A percentile compares a stretch with the other conserved stretches of the same genome.
Evolutionary conservation across 2,797 vertebrate genomes (phyloP).

Genomic region (Lepus townsendii): DNA sequence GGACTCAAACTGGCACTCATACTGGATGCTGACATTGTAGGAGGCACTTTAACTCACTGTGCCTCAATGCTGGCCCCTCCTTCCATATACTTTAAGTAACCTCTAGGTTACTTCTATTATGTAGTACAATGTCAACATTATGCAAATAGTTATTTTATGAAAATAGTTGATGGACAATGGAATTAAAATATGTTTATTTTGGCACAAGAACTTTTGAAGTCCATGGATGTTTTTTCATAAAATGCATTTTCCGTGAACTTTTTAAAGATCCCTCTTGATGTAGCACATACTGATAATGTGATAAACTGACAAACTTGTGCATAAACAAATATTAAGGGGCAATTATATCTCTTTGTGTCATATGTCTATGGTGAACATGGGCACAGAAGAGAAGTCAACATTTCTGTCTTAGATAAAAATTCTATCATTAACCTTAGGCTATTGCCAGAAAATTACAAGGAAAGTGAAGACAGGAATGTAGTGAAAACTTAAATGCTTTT

Average conservation of each 20-base stretch:
- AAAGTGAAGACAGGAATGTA: slow-evolving; percentile 5
- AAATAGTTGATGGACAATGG: too few relatives aligned
- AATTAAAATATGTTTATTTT: too few relatives aligned
- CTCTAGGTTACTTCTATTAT: too few relatives aligned
- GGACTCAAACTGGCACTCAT: too few relatives aligned
- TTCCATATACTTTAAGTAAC: too few relatives aligned
- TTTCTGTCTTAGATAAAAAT: slow-evolving; percentile 22
- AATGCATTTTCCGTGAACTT: neutral
- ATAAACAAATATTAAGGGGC: neutral
- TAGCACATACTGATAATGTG: neutral
- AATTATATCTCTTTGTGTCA: neutral
- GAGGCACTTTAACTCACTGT: too few relatives aligned
- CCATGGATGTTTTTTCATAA: too few relatives aligned
- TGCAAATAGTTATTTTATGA: too few relatives aligned
- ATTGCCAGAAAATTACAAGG: neutral
- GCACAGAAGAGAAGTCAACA: neutral
- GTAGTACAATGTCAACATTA: too few relatives aligned
- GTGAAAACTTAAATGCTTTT: neutral
- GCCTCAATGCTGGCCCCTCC: neutral
- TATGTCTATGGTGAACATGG: neutral
- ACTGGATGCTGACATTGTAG: too few relatives aligned
- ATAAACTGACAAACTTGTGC: neutral
- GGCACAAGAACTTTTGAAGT: too few relatives aligned
- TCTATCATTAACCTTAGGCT: neutral
- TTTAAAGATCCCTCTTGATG: neutral